Base-by-base conservation (phyloP, 2,113 vertebrate genomes). In the Synchiropus splendidus region DNA sequence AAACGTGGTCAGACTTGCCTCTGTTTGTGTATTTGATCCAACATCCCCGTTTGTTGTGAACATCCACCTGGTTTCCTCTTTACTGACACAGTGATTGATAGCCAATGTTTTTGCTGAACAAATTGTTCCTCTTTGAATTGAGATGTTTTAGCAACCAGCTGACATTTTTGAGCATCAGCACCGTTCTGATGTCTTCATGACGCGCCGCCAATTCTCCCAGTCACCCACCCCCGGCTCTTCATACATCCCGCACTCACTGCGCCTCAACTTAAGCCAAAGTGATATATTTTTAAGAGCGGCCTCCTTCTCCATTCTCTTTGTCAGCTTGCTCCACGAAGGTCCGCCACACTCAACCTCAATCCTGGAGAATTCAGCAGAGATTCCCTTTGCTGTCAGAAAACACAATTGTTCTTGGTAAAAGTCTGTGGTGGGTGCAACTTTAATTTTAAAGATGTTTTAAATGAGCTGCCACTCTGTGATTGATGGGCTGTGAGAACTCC, bases 391-490 rank as follows among this genome's bases (percentile, higher is more conserved):
- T 72, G 72, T 78, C 77, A 77, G 51, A 75, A 77, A 79, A 11
- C 13, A 78, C 77, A 79, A 72, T 72, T 55, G 72, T 45, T 72
- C 58, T 66, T 59, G 63, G 54, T 65, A 54, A 62, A 66, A 73
- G 54, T 52, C 48, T 16, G 47, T 31, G 57, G 52, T 59, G 59
- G 70, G 51, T 49, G 66, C 52, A 63, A 54, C 64, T 79, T 74
- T 80, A 65, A 77, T 81, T 80, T 79, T 74, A 75, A 75, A 82
- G 65, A 71, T 67, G 68, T 62, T 80, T 77, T 65, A 75, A 71
- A 78, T 55, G 65, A 79, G 64, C 73, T 80, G 84, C 54, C 73
- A 59, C 9, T 2, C 6, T 12, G 54, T 78, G 81, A 83, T 78
- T 70, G 78, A 83, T 79, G 62, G 58, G 36, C 47, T 32, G 39